Conservation (phyloP, 2,113 vertebrate species). For the Glaucomys volans region DNA sequence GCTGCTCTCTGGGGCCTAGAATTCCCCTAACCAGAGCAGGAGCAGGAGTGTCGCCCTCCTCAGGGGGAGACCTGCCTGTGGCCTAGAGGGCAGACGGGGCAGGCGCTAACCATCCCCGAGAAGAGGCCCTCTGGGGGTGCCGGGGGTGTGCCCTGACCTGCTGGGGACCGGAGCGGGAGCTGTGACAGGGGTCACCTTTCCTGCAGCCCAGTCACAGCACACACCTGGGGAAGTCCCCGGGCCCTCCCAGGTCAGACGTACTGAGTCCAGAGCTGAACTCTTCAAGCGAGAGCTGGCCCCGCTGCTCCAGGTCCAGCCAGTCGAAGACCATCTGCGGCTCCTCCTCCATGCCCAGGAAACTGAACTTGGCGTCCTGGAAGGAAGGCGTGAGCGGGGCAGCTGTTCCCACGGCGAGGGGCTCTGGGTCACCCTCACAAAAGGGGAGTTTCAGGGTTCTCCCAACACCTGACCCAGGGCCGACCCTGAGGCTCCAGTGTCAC, state of each 20-base stretch:
- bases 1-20: not conserved
- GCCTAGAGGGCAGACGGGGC: not conserved
- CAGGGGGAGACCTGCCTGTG: not conserved
- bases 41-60: not conserved
- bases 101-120: not conserved
- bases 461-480: not conserved
- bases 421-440: not conserved
- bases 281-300: conserved; percentile 78
- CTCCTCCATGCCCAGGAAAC: conserved; percentile 75
- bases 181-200: not conserved
- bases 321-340: conserved; percentile 86
- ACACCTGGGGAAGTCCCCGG: not conserved
- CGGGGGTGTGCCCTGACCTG: not conserved
- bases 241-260: conserved; percentile 71
- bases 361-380: conserved; percentile 82
- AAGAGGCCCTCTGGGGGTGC: not conserved
- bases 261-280: conserved; percentile 85
- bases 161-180: not conserved
- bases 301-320: conserved; percentile 82
- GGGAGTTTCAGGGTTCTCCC: not conserved
- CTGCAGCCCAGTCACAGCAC: not conserved
- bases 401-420: not conserved
- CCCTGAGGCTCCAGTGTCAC: not conserved
- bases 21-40: not conserved
- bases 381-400: not conserved